Evolutionary conservation across 2,113 vertebrate genomes (phyloP), one percentile per base, ranked within the genome.

Genomic region (Lethenteron camtschaticum): DNA sequence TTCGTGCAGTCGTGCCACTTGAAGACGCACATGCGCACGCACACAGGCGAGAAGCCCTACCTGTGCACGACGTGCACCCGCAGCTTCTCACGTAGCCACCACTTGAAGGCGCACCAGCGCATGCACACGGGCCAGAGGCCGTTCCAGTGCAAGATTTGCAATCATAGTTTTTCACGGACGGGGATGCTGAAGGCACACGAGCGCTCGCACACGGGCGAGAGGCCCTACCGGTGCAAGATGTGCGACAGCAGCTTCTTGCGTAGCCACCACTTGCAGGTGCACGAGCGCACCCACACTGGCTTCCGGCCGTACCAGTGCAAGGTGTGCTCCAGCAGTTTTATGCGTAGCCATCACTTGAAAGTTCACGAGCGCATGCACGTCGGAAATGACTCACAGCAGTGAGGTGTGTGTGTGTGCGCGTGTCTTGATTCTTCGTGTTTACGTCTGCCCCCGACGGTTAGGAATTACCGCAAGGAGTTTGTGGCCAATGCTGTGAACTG

Each of bases 121-220:
- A 66, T 66, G 63, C 63, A 66, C 10, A 66, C 63, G 63, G 63
- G 63, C n/a, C n/a, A 66, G 24, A 66, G 63, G 63, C 63, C 63
- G 10, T 66, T 16, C 63, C n/a, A n/a, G 63, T 66, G 63, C 63
- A 66, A n/a, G 63, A 24, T 66, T 66, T 66, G 63, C 63, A 11
- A 41, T 41, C 41, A 41, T 41, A 41, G 63, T 16, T 66, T 66
- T 24, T 16, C 63, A 66, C 63, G 63, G 63, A 16, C 63, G 24
- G n/a, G n/a, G 3, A 66, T 16, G 63, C 24, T n/a, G n/a, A n/a
- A 66, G 63, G 63, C 24, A 11, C 63, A 66, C 63, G 24, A 16
- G 63, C 63, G 63, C 63, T 16, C 24, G 9, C 63, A 66, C 10
- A 66, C 63, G 63, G 63, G 63, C 9, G 63, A 66, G 63, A n/a